Evolutionary conservation across 2,113 vertebrate species (phyloP), one percentile per base, ranked within the genome.

Genomic region (Chlamydotis undulata): DNA sequence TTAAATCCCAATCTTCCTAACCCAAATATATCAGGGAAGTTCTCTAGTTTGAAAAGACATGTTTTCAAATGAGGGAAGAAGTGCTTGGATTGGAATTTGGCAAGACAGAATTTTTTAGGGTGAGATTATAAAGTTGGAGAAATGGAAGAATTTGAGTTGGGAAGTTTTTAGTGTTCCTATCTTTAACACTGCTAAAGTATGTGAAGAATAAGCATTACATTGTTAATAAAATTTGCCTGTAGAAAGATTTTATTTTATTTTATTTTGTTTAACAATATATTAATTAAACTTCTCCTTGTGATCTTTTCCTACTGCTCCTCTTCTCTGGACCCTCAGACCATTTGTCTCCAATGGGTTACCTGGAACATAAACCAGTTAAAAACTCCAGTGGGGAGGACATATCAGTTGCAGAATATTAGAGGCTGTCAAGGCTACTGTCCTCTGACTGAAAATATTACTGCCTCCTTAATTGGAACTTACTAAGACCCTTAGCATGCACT

Each of bases 351-450:
- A 29, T 17, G 24, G 5, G 28, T 59, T 85, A 60, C 11, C 22
- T 90, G 86, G 71, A 68, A 13, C 3, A 39, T 37, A 68, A 76
- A 59, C 14, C 2, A 10, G 7, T 60, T 64, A 63, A 74, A 82
- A 82, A n/a, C 23, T 53, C 28, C 0, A 0, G 6, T 64, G 49
- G 25, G 12, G 14, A 45, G 31, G 53, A 59, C 25, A 9, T 55
- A 21, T 17, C 31, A 76, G 31, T 24, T 84, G 22, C 37, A 55
- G 67, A 68, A 23, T 52, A 24, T 56, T 5, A 25, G 79, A 61
- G 29, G 7, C 35, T 89, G 15, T 45, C n/a, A 31, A 37, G 22
- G 22, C 41, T 81, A 10, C 2, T 50, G 33, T 52, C 19, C 33
- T 79, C 13, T 50, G 12, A 26, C 43, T 71, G 53, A 64, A 82